Base-by-base conservation (phyloP, 1,140 invertebrate species). In the Berghia stephanieae region DNA sequence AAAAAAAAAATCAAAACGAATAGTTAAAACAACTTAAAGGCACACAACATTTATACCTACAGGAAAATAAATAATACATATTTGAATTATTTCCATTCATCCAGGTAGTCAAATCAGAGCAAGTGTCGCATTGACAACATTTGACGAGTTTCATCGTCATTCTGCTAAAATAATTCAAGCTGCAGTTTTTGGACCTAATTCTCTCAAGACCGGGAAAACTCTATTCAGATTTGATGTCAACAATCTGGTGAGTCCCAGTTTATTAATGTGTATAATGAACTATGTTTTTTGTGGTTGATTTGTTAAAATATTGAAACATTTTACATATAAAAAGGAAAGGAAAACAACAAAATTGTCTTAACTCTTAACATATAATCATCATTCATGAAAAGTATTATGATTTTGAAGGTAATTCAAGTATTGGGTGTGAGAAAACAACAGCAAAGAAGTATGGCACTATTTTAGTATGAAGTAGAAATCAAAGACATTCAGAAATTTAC, bases 81-180 rank as follows among this genome's bases (percentile, higher is more conserved):
- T 67, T 38, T 67, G n/a, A 3, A 13, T 13, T 67, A 13, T 63
- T 60, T 34, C 18, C 63, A 44, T 24, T 3, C n/a, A n/a, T 76
- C 42, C 79, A 87, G 86, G 86, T n/a, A 84, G 85, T 57, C 75
- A 82, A 49, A 87, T 88, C 4, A 76, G 88, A 78, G 87, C 75
- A 21, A 78, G 80, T 4, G 86, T 89, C 46, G 87, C 87, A 5
- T 75, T 83, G 46, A 80, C 83, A n/a, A 73, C 82, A 16, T 89
- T 89, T 83, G 88, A 89, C 76, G 83, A 86, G 52, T 89, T 89
- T 49, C 88, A 89, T 78, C 79, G 83, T 44, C 82, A 88, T 73
- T 88, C 87, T 27, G 81, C 82, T 18, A 57, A 80, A 44, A 81
- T 88, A n/a, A 87, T 88, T 38, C 79, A 84, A 34, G 73, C 80